phyloP scores from a whole-genome alignment of 2,113 vertebrate species.

The Rutilus rutilus region DNA sequence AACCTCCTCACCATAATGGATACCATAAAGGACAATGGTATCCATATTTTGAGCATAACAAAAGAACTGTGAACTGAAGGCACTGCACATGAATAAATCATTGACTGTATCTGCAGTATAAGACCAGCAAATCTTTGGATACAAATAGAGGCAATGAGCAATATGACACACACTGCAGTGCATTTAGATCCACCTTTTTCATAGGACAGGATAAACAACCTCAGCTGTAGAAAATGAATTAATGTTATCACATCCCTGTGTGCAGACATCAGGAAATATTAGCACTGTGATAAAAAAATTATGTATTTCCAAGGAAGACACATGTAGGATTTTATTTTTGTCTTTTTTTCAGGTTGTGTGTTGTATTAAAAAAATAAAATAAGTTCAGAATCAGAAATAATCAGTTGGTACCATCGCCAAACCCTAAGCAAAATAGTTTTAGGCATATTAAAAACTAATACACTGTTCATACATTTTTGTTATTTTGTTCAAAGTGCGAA shows the following conservation, averaged over 20 bases:
- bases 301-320: background rate
- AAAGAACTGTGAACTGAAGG: slow-evolving; percentile 32
- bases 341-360: background rate
- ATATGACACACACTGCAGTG: slow-evolving; percentile 53
- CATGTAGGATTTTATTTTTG: too few species aligned
- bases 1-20: background rate
- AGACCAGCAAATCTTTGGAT: slow-evolving; percentile 43
- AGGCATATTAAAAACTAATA: background rate
- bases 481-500: background rate
- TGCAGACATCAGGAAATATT: background rate
- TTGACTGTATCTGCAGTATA: slow-evolving; percentile 34
- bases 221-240: background rate
- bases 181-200: slow-evolving; percentile 35
- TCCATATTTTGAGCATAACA: slow-evolving; percentile 37
- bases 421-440: background rate
- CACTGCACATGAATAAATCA: slow-evolving; percentile 51
- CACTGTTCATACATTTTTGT: background rate
- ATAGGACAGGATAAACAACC: background rate
- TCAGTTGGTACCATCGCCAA: background rate
- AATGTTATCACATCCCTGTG: background rate
- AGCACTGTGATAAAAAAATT: background rate
- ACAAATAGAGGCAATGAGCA: slow-evolving; percentile 51
- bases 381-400: background rate
- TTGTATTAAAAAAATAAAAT: background rate
- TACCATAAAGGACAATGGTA: slow-evolving; percentile 27